Percentiles rank a stretch among this genome's conserved stretches.
These are phyloP conservation scores for Nyctereutes procyonoides DNA, from an alignment of 2,113 vertebrate species.

Conservation along the genomic window DNA sequence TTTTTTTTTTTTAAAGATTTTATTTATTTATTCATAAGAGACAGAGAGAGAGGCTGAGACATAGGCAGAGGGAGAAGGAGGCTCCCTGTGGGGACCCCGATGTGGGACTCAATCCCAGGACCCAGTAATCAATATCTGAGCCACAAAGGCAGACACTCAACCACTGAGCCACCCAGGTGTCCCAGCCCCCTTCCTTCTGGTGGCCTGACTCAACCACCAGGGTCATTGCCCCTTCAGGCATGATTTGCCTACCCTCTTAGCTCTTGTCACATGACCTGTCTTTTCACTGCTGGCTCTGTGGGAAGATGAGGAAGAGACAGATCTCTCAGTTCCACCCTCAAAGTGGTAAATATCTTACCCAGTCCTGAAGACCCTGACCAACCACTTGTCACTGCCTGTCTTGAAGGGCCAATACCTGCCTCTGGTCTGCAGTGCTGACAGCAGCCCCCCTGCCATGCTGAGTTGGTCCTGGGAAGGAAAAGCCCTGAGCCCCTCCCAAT, in stretches of 20 bases:
- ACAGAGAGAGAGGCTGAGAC: too few relatives aligned
- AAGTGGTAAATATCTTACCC: accelerated
- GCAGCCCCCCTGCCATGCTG: neutral
- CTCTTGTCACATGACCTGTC: neutral
- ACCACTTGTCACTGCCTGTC: accelerated
- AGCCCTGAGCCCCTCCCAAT: neutral
- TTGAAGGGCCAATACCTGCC: neutral
- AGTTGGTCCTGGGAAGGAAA: neutral
- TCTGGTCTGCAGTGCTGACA: neutral
- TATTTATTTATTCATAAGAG: too few relatives aligned
- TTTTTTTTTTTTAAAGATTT: too few relatives aligned
- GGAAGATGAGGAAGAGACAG: neutral
- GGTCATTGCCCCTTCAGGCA: accelerated
- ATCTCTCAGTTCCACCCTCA: accelerated
- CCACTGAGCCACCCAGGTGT: too few relatives aligned
- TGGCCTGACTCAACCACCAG: neutral
- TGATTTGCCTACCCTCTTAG: accelerated
- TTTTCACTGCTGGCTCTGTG: neutral
- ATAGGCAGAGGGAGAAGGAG: too few relatives aligned
- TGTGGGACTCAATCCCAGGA: too few relatives aligned
- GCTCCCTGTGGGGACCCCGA: too few relatives aligned
- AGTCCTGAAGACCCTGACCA: neutral
- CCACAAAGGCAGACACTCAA: too few relatives aligned
- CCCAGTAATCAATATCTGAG: too few relatives aligned
- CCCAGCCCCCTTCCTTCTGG: neutral